These are phyloP conservation scores for Latrodectus elegans DNA, from an alignment of 2,888 invertebrate genomes.

Conservation along the genomic window DNA sequence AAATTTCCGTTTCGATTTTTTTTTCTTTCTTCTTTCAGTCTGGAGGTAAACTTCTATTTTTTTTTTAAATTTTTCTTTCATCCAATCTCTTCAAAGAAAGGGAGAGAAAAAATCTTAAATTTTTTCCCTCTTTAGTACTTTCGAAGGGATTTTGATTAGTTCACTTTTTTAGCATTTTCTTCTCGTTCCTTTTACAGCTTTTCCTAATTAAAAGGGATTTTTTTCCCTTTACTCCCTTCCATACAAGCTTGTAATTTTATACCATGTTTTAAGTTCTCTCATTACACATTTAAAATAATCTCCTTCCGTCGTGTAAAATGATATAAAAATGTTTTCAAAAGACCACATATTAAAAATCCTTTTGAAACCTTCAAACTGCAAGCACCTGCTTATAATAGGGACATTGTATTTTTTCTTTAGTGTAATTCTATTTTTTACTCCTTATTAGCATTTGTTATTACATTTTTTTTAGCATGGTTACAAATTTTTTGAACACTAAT, in stretches of 20 bases:
- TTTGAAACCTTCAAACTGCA: neutral
- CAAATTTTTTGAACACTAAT: too few species aligned
- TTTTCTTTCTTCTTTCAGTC: slow-evolving; percentile 5
- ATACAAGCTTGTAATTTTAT: neutral
- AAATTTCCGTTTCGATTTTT: slow-evolving; percentile 55
- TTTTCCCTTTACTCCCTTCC: slow-evolving; percentile 10
- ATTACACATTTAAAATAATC: slow-evolving; percentile 4
- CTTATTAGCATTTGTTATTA: too few species aligned
- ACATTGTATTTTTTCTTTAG: neutral
- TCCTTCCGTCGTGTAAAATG: neutral
- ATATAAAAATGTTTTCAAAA: slow-evolving; percentile 3
- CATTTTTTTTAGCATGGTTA: too few species aligned
- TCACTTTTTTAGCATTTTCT: neutral
- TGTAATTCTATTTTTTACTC: too few species aligned
- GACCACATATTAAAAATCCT: slow-evolving; percentile 3
- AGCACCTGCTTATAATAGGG: neutral
- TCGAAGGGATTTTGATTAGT: slow-evolving; percentile 1
- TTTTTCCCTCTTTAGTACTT: slow-evolving; percentile 5
- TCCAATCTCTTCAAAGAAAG: slow-evolving; percentile 38
- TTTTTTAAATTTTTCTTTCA: slow-evolving; percentile 37
- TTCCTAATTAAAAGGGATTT: slow-evolving; percentile 54
- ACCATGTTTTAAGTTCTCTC: neutral
- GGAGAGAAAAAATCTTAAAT: slow-evolving; percentile 1
- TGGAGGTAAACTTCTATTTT: slow-evolving; percentile 30
- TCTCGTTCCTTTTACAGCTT: slow-evolving; percentile 14